Base-by-base conservation (phyloP, 2,797 vertebrate species). In the Vireo griseus region DNA sequence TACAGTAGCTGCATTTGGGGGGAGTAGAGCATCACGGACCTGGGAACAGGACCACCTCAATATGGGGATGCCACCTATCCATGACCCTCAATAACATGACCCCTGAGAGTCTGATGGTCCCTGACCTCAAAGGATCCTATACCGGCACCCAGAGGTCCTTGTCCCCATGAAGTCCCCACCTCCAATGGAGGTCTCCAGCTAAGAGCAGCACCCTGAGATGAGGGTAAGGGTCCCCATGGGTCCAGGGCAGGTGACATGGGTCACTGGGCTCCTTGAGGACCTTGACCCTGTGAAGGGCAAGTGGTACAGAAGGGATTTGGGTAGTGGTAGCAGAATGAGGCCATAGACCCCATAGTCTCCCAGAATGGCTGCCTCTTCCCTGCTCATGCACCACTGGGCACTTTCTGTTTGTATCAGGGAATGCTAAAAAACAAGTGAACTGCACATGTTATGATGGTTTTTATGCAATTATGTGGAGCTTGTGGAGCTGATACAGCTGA, bases 361-460 rank as follows among this genome's bases (percentile, higher is more conserved):
- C 73, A 76, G 19, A 20, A 29, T 10, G 48, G 16, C 48, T 47
- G 33, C 33, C 29, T 61, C 13, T 33, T 69, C 16, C 20, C 29
- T 40, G 33, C 63, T 25, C 20, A 7, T 33, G 54, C 20, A 69
- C 11, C 24, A 81, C 16, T 5, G 2, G 9, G 11, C 24, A 74
- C 28, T 59, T 92, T 81, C 67, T 63, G 9, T 31, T 68, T 2
- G 0, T 57, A 11, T 5, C 33, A 40, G 5, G 22, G 17, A 82
- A 72, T 6, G 11, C 29, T 33, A 50, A 61, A 57, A 35, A 61
- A 68, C 16, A 75, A 48, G 24, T 22, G 29, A 88, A 44, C 31
- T 26, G 42, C 28, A 72, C 0, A 0, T 7, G 3, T 39, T 35
- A 26, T 5, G 6, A 25, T 19, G 40, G 7, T 3, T 55, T 76